Evolutionary conservation across 2,797 vertebrate genomes (phyloP), one percentile per base, ranked within the genome.

Genomic region (Saxicola maurus): DNA sequence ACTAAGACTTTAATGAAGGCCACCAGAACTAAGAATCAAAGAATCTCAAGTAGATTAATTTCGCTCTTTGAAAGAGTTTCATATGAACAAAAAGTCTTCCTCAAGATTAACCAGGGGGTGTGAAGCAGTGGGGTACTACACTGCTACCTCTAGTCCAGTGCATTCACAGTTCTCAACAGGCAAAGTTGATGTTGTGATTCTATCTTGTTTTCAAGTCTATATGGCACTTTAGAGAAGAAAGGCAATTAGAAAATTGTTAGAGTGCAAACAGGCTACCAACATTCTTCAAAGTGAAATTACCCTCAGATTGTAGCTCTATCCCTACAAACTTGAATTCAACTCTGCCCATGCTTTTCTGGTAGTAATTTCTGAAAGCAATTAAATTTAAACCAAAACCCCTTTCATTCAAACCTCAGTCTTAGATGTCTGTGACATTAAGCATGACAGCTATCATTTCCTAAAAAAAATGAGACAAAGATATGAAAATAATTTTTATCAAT

Each of bases 391-490:
- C 78, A 92, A 40, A 56, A 68, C 77, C 37, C 51, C 38, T 83
- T 93, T 80, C 27, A 86, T 86, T 95, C 51, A 90, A 64, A 78
- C 81, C 87, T 87, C 72, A 94, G 2, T 87, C 90, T 93, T 84
- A 49, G 14, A 61, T 12, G 52, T 12, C 33, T 3, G 4, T 40
- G 43, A 57, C 1, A 8, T 8, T 40, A 57, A 40, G 43, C 86
- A 86, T 33, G 48, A 76, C 62, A 75, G 25, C 7, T 61, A 61
- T 25, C 11, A 55, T 71, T 83, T 95, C 91, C 66, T 88, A 95
- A 79, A 45, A 66, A 60, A 60, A 82, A 79, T 80, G 60, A 69
- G 77, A 60, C 53, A 40, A 86, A 90, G 89, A 91, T 83, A 94
- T 17, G 40, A 90, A 96, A 94, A 56, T 55, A 85, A 89, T 55